These are phyloP conservation scores for Zosterops borbonicus DNA, from an alignment of 2,113 vertebrate genomes.

Conservation along the genomic window DNA sequence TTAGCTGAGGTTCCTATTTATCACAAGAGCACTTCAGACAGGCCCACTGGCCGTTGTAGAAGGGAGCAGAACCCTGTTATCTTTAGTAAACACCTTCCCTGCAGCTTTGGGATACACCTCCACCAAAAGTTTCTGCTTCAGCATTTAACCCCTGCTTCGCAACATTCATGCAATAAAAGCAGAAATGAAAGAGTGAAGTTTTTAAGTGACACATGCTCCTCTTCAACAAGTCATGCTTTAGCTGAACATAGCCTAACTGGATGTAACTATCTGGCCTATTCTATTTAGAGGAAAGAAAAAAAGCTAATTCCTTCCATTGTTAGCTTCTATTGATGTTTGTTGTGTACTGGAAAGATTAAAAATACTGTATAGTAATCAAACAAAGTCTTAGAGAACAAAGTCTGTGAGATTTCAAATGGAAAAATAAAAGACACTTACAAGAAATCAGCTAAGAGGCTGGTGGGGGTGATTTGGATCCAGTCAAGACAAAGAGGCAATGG, in stretches of 20 bases:
- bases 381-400: background rate
- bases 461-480: background rate
- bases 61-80: background rate
- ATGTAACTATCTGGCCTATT: background rate
- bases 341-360: background rate
- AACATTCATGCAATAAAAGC: background rate
- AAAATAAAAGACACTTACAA: background rate
- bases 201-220: background rate
- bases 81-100: conserved; percentile 48
- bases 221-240: background rate
- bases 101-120: background rate
- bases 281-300: background rate
- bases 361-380: background rate
- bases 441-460: background rate
- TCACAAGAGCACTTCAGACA: background rate
- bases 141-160: background rate
- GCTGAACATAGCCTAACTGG: background rate
- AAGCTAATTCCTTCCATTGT: background rate
- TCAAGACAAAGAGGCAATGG: background rate
- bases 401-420: background rate
- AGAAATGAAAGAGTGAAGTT: background rate
- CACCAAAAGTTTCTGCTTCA: background rate
- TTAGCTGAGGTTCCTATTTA: background rate
- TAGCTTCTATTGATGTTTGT: background rate
- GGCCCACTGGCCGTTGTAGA: background rate